A percentile compares a stretch with the other conserved stretches of the same genome.
These are phyloP conservation scores for Antheraea pernyi DNA, from an alignment of 1,140 invertebrate genomes.

Conservation along the genomic window DNA sequence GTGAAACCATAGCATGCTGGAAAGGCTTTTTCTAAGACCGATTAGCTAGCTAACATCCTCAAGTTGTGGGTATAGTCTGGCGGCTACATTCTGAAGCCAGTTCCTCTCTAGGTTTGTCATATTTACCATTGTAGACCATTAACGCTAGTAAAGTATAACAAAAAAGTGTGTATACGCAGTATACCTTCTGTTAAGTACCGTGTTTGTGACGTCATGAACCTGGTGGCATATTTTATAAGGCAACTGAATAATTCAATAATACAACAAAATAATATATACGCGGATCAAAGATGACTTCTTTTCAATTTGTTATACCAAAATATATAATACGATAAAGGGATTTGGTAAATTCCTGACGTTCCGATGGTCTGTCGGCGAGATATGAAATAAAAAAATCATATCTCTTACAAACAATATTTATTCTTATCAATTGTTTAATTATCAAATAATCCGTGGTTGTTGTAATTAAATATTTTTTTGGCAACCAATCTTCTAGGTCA, in stretches of 20 bases:
- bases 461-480: no score
- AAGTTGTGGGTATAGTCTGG: no score
- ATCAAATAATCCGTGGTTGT: no score
- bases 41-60: no score
- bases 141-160: background rate
- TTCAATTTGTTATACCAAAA: background rate
- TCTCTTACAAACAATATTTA: background rate
- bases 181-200: background rate
- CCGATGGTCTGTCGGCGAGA: background rate
- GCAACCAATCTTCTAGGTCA: no score
- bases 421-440: background rate
- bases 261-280: conserved; percentile 8
- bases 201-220: background rate
- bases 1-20: no score
- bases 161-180: background rate
- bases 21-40: no score
- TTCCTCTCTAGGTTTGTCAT: no score
- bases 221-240: conserved; percentile 14
- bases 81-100: no score
- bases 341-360: background rate
- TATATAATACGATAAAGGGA: conserved; percentile 5
- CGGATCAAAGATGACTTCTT: conserved; percentile 10
- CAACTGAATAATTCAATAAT: conserved; percentile 17
- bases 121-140: no score
- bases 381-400: background rate